A percentile compares a stretch with the other conserved stretches of the same genome.
These are phyloP conservation scores for Itoplectis maculator DNA, from an alignment of 2,888 invertebrate genomes.

Conservation along the genomic window DNA sequence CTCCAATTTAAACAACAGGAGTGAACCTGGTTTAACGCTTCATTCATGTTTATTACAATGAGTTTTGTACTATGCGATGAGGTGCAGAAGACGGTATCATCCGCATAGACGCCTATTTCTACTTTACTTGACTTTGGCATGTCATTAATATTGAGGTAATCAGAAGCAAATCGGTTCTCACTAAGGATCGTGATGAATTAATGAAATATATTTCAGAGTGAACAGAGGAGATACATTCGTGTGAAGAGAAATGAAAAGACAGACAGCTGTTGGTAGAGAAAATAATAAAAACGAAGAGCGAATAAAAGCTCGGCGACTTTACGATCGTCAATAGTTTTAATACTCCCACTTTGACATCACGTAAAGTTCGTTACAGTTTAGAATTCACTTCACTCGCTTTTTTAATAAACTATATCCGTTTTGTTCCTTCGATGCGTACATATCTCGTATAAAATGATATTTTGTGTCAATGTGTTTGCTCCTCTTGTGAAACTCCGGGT, in stretches of 20 bases:
- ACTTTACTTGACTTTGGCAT: too few species aligned
- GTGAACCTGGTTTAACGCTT: too few species aligned
- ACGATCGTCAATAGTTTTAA: conserved; percentile 40
- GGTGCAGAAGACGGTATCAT: too few species aligned
- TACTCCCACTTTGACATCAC: conserved; percentile 54
- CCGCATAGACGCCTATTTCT: too few species aligned
- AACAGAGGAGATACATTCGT: neutral
- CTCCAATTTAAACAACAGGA: too few species aligned
- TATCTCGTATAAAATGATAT: conserved; percentile 41
- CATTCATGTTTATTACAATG: too few species aligned
- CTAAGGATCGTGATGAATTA: neutral
- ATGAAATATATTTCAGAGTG: neutral
- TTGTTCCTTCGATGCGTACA: conserved; percentile 15
- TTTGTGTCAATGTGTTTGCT: conserved; percentile 44
- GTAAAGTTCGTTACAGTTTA: conserved; percentile 29
- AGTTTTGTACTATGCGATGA: too few species aligned
- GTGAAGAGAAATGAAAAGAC: too few species aligned
- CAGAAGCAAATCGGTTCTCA: neutral
- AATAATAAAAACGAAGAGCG: neutral
- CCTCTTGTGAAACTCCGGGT: conserved; percentile 38
- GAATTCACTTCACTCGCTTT: conserved; percentile 23
- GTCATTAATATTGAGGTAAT: conserved; percentile 7
- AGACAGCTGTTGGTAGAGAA: neutral
- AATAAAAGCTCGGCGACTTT: neutral
- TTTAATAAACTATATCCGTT: neutral